Base-by-base conservation (phyloP, 1,140 invertebrate species). In the Conus ventricosus region DNA sequence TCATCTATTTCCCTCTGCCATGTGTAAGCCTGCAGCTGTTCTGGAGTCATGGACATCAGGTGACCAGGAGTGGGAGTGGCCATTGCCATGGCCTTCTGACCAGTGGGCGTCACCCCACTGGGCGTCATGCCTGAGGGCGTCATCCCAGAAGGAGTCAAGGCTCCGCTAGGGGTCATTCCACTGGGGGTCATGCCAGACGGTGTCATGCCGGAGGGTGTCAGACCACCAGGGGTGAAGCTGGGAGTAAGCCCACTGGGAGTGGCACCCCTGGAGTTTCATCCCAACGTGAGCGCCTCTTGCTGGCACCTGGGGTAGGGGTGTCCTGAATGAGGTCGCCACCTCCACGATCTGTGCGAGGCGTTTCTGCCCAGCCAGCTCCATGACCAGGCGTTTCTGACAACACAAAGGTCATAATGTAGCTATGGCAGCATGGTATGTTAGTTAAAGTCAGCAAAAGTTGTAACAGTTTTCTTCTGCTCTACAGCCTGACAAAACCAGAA, bases 1-100 rank as follows among this genome's bases (percentile, higher is more conserved):
- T 99, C 99, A 93, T 99, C 99, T 88, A 99, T 99, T 96, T 99
- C 99, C 92, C 98, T 97, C 95, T 99, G 99, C 98, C 98, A 99
- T n/a, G 99, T 97, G 95, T 98, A 99, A 0, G 98, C 98, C 95
- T 99, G 99, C 89, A 99, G 95, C 95, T 99, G 99, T 95, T 99
- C 99, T 0, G 99, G 99, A 0, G 99, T 99, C 99, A 99, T 99
- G 2, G 98, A 97, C 90, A 99, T 97, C 81, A 99, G 95, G 93
- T 99, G 98, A 82, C 96, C 96, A 0, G 98, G 98, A 1, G 98
- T 99, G 0, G 99, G 99, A 0, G 99, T 99, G 0, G 98, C 98
- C 97, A 99, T 97, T 0, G 97, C 98, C 98, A 99, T 99, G 1
- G 99, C 99, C 95, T 99, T 99, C 0, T 97, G 96, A 76, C 99